These are phyloP conservation scores for Atta cephalotes DNA, from an alignment of 1,140 invertebrate genomes.

Conservation along the genomic window DNA sequence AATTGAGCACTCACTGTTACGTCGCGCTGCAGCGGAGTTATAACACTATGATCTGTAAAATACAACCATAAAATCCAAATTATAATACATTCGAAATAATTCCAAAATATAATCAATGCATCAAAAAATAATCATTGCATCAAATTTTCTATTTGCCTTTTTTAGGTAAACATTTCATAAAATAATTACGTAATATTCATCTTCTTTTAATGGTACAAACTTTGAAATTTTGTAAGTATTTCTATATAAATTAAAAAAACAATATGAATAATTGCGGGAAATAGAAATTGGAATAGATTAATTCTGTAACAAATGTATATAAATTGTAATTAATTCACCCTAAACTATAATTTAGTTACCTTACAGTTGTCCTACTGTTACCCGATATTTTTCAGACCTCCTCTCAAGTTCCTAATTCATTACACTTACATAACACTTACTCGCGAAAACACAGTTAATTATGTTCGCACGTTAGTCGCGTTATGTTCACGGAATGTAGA, in stretches of 20 bases:
- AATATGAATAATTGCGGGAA: not conserved
- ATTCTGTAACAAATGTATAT: not conserved
- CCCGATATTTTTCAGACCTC: not conserved
- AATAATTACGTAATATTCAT: not conserved
- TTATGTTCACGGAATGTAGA: slow-evolving; percentile 17
- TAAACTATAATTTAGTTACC: not conserved
- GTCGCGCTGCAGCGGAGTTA: not conserved
- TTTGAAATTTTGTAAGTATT: not conserved
- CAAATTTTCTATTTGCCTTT: not conserved
- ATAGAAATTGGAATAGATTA: not conserved
- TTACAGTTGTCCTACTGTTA: not conserved
- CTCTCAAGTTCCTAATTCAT: not conserved
- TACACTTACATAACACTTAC: slow-evolving; percentile 2
- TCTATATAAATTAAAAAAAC: not conserved
- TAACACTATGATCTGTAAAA: not conserved
- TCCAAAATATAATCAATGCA: not conserved
- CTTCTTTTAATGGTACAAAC: not conserved
- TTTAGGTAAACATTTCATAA: not conserved
- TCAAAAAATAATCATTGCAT: not conserved
- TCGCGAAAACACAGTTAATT: slow-evolving; percentile 34
- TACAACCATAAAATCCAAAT: not conserved
- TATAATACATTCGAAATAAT: slow-evolving; percentile 2
- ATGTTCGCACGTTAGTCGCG: slow-evolving; percentile 5
- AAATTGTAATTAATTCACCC: not conserved
- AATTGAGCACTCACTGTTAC: not conserved